A percentile compares a stretch with the other conserved stretches of the same genome.
phyloP scores from a whole-genome alignment of 1,140 invertebrate species.

The Meloidogyne floridensis region DNA sequence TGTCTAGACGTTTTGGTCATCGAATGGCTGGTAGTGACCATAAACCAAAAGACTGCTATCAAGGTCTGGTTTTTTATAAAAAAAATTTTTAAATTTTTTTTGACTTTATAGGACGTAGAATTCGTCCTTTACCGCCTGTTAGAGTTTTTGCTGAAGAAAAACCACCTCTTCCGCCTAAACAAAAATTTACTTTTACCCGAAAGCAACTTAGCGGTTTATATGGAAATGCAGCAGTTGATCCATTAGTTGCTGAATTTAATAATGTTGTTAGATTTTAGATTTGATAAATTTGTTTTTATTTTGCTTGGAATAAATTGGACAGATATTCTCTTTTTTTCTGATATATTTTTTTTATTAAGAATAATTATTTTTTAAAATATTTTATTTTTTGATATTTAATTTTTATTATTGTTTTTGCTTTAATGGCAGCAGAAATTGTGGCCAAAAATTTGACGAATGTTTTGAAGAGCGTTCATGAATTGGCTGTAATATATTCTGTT shows the following conservation, averaged over 20 bases:
- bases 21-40: conserved; percentile 72
- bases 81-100: background rate
- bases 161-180: conserved; percentile 41
- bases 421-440: conserved; percentile 32
- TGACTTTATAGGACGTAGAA: conserved; percentile 79
- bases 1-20: conserved; percentile 65
- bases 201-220: conserved; percentile 28
- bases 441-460: conserved; percentile 29
- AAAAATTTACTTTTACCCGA: conserved; percentile 58
- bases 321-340: background rate
- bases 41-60: background rate
- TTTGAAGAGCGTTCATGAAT: conserved; percentile 9
- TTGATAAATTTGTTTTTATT: background rate
- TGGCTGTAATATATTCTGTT: background rate
- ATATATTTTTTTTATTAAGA: background rate
- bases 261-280: conserved; percentile 22
- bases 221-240: conserved; percentile 39
- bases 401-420: no score
- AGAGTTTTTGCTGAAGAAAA: conserved; percentile 46
- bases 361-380: no score
- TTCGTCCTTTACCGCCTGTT: conserved; percentile 72
- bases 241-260: conserved; percentile 28
- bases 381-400: no score
- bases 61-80: background rate
- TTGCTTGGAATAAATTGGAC: background rate